Base-by-base conservation (phyloP, 1,140 invertebrate species). In the Plectus sambesii region DNA sequence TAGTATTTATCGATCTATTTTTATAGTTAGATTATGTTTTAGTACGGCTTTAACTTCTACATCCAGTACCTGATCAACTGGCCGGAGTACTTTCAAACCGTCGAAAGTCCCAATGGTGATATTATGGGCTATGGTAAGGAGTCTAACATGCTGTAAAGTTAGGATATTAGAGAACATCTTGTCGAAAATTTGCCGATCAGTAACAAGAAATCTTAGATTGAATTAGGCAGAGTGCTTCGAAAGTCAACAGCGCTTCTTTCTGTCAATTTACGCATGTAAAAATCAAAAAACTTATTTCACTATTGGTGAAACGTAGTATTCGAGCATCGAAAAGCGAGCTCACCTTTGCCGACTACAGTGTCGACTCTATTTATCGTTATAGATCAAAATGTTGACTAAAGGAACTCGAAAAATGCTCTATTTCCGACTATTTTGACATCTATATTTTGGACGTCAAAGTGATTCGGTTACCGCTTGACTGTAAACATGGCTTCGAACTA, bases 41-140 rank as follows among this genome's bases (percentile, higher is more conserved):
- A 82, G 80, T 98, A 96, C 79, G 90, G 87, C 2, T 73, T 97
- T 39, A 83, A 85, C 1, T 98, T 98, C 75, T 98, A 98, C 65
- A 84, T 94, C 71, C 87, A 92, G 68, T 98, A 97, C 74, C 74
- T 96, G 60, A 86, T 88, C 4, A 87, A 90, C 70, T 97, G 90
- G 89, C 90, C 92, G n/a, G 92, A 97, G 74, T 96, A 93, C 73
- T 94, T 97, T 71, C 86, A 92, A 77, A 82, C 94, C 24, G 85
- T 86, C 17, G 87, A 94, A 77, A 85, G 87, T 30, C 85, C 87
- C 12, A 84, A 79, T 72, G 89, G 87, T 3, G 82, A 89, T 74
- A 88, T 96, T 36, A 96, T 97, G 85, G 92, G 90, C 55, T 98
- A 97, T 66, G 94, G 88, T 93, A 80, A 82, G 82, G n/a, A n/a